Conservation (phyloP, 2,113 vertebrate species). For the Nothobranchius kuhntae region DNA sequence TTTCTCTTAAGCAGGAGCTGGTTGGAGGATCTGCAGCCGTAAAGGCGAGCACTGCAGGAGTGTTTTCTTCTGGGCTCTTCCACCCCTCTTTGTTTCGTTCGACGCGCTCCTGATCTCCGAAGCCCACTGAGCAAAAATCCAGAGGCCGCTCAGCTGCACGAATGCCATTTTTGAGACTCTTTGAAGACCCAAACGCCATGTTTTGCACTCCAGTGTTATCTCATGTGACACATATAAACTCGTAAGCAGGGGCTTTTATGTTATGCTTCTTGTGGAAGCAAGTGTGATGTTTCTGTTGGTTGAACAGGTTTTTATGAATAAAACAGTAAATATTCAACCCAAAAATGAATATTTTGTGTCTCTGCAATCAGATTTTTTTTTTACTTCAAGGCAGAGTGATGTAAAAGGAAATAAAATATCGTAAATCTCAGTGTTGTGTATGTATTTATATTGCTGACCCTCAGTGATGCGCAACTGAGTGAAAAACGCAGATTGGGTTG, state of each 20-base stretch:
- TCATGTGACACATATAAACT: slow-evolving; percentile 11
- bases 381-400: slow-evolving; percentile 42
- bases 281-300: slow-evolving; percentile 59
- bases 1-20: too few species aligned
- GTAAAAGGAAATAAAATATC: not conserved
- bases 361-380: not conserved
- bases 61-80: slow-evolving; percentile 11
- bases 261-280: slow-evolving; percentile 76
- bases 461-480: not conserved
- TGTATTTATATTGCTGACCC: not conserved
- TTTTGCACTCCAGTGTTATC: slow-evolving; percentile 14
- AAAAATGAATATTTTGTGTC: slow-evolving; percentile 6
- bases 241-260: slow-evolving; percentile 1
- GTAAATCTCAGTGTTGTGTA: not conserved
- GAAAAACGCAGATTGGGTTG: too few species aligned
- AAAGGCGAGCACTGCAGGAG: slow-evolving; percentile 52
- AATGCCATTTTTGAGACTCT: slow-evolving; percentile 22
- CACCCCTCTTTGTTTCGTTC: slow-evolving; percentile 37
- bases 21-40: slow-evolving; percentile 53
- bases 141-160: slow-evolving; percentile 20
- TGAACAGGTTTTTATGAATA: slow-evolving; percentile 40
- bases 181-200: slow-evolving; percentile 4
- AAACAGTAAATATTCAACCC: slow-evolving; percentile 11
- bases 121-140: slow-evolving; percentile 37
- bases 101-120: slow-evolving; percentile 43